Evolutionary conservation across 2,797 vertebrate genomes (phyloP), one percentile per base, ranked within the genome.

Genomic region (Mormyrops attenuatus): DNA sequence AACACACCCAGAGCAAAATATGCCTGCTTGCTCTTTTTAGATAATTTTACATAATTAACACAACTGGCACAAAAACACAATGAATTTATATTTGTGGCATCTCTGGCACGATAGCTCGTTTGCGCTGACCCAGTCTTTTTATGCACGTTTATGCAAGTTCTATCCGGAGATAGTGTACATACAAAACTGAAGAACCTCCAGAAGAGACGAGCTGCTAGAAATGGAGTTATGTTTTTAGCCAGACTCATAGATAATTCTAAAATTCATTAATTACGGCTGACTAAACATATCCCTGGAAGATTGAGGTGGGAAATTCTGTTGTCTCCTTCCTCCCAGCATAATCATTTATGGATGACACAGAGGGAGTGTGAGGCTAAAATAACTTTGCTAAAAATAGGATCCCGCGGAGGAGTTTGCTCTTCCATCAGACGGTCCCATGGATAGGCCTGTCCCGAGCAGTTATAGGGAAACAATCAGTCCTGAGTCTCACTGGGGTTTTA

Each of bases 401-500:
- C 73, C 73, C 17, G 17, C 3, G 41, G 20, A 80, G 34, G 17
- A 80, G 73, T 80, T 80, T 41, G 15, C 73, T 20, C 80, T 60
- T 82, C 77, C 77, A 85, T 80, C 9, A 50, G n/a, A 5, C 6
- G 8, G 47, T 34, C 17, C 17, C 41, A 85, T 5, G 69, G 85
- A 63, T 50, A 77, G 63, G 41, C 22, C 49, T 80, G 89, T 26
- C 15, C 49, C 11, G 66, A 88, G 89, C 44, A 88, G 77, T 89
- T n/a, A 20, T 1, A n/a, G 38, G 38, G 17, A 80, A 44, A 44
- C 17, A 80, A 80, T 41, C 38, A 44, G 38, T n/a, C 73, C 73
- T 20, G 73, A 20, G 73, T 80, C 38, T 44, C 73, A 96, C 95
- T 95, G 94, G 91, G 93, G 95, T 93, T 96, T 94, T 95, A 96